Evolutionary conservation across 2,113 vertebrate genomes (phyloP).

Genomic region (Poeciliopsis turrubarensis): DNA sequence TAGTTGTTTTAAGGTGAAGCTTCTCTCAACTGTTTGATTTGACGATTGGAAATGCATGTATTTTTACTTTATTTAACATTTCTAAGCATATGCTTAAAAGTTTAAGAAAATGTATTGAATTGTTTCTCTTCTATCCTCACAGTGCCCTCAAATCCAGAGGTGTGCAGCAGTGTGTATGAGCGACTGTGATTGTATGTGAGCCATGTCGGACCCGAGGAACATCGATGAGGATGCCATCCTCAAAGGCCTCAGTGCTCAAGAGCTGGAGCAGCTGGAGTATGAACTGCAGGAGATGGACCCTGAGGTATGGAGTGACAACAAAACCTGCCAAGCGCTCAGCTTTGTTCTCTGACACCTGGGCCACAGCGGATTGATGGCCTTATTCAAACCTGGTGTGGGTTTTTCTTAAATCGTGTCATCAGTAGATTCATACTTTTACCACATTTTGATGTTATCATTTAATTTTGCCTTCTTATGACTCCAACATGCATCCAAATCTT

Average conservation of each 20-base stretch:
- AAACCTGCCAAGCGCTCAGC: background rate
- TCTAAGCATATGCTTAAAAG: background rate
- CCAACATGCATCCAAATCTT: no score
- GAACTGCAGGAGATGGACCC: slow-evolving; percentile 97
- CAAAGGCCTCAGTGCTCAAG: slow-evolving; percentile 85
- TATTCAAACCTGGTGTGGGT: background rate
- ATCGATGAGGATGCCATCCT: slow-evolving; percentile 97
- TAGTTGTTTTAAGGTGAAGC: slow-evolving; percentile 19
- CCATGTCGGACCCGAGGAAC: slow-evolving; percentile 90
- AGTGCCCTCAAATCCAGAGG: slow-evolving; percentile 51
- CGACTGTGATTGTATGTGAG: slow-evolving; percentile 55
- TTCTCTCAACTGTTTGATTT: slow-evolving; percentile 17
- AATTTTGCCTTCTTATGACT: no score
- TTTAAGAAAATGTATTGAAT: background rate
- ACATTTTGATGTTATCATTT: no score
- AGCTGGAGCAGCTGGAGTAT: slow-evolving; percentile 87
- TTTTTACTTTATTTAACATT: slow-evolving; percentile 49
- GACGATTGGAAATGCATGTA: slow-evolving; percentile 60
- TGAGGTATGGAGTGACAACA: slow-evolving; percentile 78
- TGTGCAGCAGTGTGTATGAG: slow-evolving; percentile 61
- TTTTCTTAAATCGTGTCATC: background rate
- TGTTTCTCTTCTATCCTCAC: background rate
- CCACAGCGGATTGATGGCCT: background rate
- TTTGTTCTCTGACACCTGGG: background rate
- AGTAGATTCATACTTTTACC: no score